A percentile compares a stretch with the other conserved stretches of the same genome.
These are phyloP conservation scores for Corythornis leucogaster DNA, from an alignment of 2,797 vertebrate species.

Conservation along the genomic window DNA sequence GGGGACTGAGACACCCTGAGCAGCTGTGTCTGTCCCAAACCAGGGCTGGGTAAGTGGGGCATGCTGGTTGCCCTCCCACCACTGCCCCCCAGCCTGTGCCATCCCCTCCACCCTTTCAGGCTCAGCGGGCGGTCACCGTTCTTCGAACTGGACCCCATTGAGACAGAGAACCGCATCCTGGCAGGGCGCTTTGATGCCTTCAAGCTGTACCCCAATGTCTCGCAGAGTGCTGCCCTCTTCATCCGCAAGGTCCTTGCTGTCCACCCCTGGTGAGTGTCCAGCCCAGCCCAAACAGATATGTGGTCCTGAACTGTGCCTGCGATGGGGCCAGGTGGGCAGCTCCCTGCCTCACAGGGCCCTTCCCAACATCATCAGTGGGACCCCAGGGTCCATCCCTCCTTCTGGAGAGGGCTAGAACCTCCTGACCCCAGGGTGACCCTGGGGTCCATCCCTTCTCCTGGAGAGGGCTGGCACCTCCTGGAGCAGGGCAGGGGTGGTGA, in stretches of 20 bases:
- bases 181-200: slow-evolving; percentile 94
- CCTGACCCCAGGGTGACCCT: background rate
- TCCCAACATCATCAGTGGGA: background rate
- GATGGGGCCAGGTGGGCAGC: background rate
- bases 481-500: background rate
- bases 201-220: slow-evolving; percentile 97
- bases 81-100: accelerated
- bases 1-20: background rate
- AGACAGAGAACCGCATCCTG: slow-evolving; percentile 92
- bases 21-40: background rate
- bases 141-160: slow-evolving; percentile 85
- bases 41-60: background rate
- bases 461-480: background rate
- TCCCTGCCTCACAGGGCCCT: background rate
- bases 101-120: slow-evolving; percentile 74
- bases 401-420: background rate
- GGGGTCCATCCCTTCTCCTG: background rate
- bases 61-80: background rate
- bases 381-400: background rate
- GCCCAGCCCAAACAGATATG: background rate
- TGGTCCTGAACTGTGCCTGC: background rate
- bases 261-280: slow-evolving; percentile 90
- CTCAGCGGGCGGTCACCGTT: slow-evolving; percentile 94
- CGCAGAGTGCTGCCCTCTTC: slow-evolving; percentile 96
- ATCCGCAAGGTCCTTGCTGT: slow-evolving; percentile 94